Evolutionary conservation across 2,888 invertebrate genomes (phyloP).

Genomic region (Agonum fuliginosum): DNA sequence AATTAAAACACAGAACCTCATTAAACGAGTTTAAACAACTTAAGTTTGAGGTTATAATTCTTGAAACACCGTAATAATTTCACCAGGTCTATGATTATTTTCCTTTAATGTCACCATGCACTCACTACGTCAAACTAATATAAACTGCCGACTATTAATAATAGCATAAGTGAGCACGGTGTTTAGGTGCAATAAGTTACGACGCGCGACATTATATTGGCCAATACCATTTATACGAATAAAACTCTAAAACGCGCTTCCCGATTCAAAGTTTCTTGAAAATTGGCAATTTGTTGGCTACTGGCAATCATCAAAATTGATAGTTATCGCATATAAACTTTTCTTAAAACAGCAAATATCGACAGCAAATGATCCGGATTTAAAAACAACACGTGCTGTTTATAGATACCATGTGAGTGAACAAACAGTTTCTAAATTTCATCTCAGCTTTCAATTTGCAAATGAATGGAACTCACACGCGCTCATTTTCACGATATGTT

Average conservation of each 20-base stretch:
- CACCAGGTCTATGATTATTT: background rate
- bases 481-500: constrained; percentile 29
- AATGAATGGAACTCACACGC: constrained; percentile 12
- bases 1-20: no score
- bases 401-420: constrained; percentile 9
- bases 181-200: constrained; percentile 7
- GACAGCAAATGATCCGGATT: constrained; percentile 29
- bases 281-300: constrained; percentile 12
- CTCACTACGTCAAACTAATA: constrained; percentile 16
- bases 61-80: background rate
- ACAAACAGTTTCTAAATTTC: constrained; percentile 21
- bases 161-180: background rate
- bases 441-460: background rate
- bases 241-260: background rate
- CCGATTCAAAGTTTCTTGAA: constrained; percentile 3
- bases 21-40: no score
- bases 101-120: background rate
- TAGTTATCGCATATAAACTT: constrained; percentile 53
- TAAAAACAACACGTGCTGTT: constrained; percentile 27
- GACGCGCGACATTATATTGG: background rate
- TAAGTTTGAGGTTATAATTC: no score
- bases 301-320: constrained; percentile 33
- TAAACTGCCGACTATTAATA: constrained; percentile 22
- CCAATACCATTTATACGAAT: background rate
- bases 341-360: constrained; percentile 55